Percentiles rank a stretch among this genome's conserved stretches.
Conservation (phyloP, 2,888 invertebrate genomes). For the Callimorpha dominula region DNA sequence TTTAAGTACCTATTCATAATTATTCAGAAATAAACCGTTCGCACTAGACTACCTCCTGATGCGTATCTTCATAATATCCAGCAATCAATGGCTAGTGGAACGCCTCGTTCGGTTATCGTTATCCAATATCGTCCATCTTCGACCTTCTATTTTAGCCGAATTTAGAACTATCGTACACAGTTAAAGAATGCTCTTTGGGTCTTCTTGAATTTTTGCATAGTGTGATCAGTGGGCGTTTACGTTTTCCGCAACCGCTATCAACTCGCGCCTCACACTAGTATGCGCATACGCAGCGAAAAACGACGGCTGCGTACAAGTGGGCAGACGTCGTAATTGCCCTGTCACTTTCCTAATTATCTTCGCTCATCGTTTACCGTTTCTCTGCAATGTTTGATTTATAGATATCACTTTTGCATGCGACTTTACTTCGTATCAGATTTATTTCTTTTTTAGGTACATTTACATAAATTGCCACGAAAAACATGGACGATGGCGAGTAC, state of each 20-base stretch:
- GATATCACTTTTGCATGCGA: conserved; percentile 68
- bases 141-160: neutral
- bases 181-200: neutral
- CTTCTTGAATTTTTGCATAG: neutral
- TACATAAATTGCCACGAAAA: neutral
- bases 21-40: too few species aligned
- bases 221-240: too few species aligned
- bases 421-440: conserved; percentile 27
- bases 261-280: conserved; percentile 42
- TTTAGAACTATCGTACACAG: neutral
- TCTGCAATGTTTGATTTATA: conserved; percentile 73
- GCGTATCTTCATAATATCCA: too few species aligned
- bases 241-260: conserved; percentile 28
- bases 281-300: conserved; percentile 59
- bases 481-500: neutral
- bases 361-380: conserved; percentile 66
- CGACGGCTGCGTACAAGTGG: conserved; percentile 61
- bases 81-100: neutral
- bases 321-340: conserved; percentile 76
- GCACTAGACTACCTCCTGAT: too few species aligned
- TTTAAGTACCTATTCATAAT: too few species aligned
- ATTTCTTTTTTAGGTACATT: conserved; percentile 1
- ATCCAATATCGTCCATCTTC: too few species aligned
- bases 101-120: too few species aligned
- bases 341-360: conserved; percentile 82